Conservation (phyloP, 2,797 vertebrate genomes). For the Darevskia mixta region DNA sequence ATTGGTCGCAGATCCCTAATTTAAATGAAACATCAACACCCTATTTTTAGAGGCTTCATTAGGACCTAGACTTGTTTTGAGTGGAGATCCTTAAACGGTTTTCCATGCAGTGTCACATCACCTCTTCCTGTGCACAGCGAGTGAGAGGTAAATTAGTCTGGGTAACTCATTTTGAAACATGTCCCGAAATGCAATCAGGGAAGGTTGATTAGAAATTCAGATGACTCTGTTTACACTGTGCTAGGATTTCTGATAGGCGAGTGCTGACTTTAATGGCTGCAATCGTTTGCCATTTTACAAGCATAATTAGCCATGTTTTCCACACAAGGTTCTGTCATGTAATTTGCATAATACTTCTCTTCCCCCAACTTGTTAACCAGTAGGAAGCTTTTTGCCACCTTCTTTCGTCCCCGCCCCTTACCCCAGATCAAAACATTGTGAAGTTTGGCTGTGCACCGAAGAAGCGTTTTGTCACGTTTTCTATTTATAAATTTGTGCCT, state of each 20-base stretch:
- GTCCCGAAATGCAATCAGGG: slow-evolving; percentile 50
- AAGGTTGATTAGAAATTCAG: slow-evolving; percentile 43
- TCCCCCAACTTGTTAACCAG: slow-evolving; percentile 35
- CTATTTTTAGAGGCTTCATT: slow-evolving; percentile 12
- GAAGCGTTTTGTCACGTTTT: slow-evolving; percentile 37
- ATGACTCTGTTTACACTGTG: slow-evolving; percentile 47
- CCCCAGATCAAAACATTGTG: slow-evolving; percentile 59
- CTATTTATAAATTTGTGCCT: neutral
- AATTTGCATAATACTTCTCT: slow-evolving; percentile 52
- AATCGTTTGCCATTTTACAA: slow-evolving; percentile 56
- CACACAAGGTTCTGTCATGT: slow-evolving; percentile 37
- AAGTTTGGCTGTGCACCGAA: slow-evolving; percentile 60
- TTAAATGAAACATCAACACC: neutral
- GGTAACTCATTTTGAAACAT: slow-evolving; percentile 44
- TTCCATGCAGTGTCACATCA: slow-evolving; percentile 16
- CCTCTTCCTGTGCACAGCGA: slow-evolving; percentile 24
- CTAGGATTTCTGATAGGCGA: slow-evolving; percentile 24
- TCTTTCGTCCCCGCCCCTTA: neutral
- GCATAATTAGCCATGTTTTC: slow-evolving; percentile 57
- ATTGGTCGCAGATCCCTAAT: neutral
- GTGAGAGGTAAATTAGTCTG: slow-evolving; percentile 51
- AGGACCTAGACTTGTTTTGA: slow-evolving; percentile 34
- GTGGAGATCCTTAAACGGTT: slow-evolving; percentile 35
- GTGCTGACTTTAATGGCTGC: slow-evolving; percentile 32
- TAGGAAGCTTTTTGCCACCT: neutral